Evolutionary conservation across 2,888 invertebrate species (phyloP).

Genomic region (Sphaeridia pumilis): DNA sequence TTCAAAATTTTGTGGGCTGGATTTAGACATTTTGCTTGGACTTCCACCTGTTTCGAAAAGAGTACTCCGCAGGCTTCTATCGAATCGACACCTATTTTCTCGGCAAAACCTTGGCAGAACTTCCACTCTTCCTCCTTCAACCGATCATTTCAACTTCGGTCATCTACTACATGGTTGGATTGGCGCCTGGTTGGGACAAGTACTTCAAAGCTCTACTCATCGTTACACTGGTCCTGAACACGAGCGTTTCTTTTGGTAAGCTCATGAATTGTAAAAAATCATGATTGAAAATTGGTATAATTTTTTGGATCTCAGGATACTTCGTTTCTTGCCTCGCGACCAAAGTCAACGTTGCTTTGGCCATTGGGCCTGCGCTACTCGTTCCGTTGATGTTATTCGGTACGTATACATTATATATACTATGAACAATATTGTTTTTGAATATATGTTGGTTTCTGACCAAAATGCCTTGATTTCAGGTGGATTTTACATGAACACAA

Average conservation of each 20-base stretch:
- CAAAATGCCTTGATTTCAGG: slow-evolving; percentile 44
- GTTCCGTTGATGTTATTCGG: slow-evolving; percentile 91
- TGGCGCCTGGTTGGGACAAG: slow-evolving; percentile 54
- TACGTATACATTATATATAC: slow-evolving; percentile 76
- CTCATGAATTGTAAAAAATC: background rate
- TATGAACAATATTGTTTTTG: slow-evolving; percentile 50
- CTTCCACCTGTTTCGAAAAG: slow-evolving; percentile 42
- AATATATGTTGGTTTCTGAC: too few species aligned
- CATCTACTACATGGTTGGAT: slow-evolving; percentile 79
- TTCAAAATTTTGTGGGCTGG: too few species aligned
- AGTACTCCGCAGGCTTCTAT: slow-evolving; percentile 82
- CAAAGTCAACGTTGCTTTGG: slow-evolving; percentile 74
- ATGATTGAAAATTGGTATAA: background rate
- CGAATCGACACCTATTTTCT: slow-evolving; percentile 81
- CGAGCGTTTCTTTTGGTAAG: slow-evolving; percentile 78
- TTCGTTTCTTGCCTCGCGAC: slow-evolving; percentile 75
- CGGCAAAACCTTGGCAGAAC: slow-evolving; percentile 78
- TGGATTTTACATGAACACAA: slow-evolving; percentile 85
- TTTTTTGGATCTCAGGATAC: slow-evolving; percentile 54
- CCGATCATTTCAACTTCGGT: slow-evolving; percentile 72
- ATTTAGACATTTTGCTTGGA: slow-evolving; percentile 8
- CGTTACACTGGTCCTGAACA: slow-evolving; percentile 72
- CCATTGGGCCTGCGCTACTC: slow-evolving; percentile 79
- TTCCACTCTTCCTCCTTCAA: slow-evolving; percentile 72
- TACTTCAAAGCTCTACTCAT: slow-evolving; percentile 55